A percentile compares a stretch with the other conserved stretches of the same genome.
Evolutionary conservation across 23 tunicate species (phyloP).

Genomic region (Phallusia fumigata): DNA sequence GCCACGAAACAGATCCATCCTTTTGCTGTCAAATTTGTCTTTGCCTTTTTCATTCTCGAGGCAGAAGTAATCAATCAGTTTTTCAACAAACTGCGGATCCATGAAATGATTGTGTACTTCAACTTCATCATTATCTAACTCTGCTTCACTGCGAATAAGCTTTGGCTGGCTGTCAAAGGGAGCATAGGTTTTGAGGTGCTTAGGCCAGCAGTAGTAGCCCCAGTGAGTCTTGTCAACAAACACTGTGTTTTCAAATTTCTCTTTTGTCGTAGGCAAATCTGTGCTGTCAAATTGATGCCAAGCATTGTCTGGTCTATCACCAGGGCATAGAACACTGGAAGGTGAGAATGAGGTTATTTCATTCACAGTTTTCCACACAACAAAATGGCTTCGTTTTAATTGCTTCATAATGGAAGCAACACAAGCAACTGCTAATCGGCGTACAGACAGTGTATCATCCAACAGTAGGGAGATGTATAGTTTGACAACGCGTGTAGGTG

Average conservation of each 20-base stretch:
- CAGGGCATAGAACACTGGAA: conserved; percentile 23
- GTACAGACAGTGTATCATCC: conserved; percentile 55
- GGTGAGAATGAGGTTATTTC: conserved; percentile 24
- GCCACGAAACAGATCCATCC: conserved; percentile 72
- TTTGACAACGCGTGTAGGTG: conserved; percentile 16
- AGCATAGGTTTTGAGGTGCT: conserved; percentile 69
- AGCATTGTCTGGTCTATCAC: conserved; percentile 64
- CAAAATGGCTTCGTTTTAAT: conserved; percentile 58
- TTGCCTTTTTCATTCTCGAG: conserved; percentile 71
- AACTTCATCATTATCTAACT: conserved; percentile 51
- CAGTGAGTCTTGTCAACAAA: conserved; percentile 91
- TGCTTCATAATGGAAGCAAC: conserved; percentile 59
- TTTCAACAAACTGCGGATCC: conserved; percentile 54
- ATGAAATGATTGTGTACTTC: conserved; percentile 49
- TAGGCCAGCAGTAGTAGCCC: conserved; percentile 92
- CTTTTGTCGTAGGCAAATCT: conserved; percentile 33
- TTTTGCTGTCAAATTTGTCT: conserved; percentile 62
- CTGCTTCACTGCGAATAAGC: conserved; percentile 35
- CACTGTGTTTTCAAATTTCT: conserved; percentile 55
- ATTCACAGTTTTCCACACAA: conserved; percentile 30
- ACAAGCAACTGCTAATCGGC: conserved; percentile 46
- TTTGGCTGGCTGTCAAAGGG: conserved; percentile 39
- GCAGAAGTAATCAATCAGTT: conserved; percentile 43
- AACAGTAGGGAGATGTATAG: conserved; percentile 28
- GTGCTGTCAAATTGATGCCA: conserved; percentile 51